Evolutionary conservation across 2,888 invertebrate genomes (phyloP).

Genomic region (Aphrophora alni): DNA sequence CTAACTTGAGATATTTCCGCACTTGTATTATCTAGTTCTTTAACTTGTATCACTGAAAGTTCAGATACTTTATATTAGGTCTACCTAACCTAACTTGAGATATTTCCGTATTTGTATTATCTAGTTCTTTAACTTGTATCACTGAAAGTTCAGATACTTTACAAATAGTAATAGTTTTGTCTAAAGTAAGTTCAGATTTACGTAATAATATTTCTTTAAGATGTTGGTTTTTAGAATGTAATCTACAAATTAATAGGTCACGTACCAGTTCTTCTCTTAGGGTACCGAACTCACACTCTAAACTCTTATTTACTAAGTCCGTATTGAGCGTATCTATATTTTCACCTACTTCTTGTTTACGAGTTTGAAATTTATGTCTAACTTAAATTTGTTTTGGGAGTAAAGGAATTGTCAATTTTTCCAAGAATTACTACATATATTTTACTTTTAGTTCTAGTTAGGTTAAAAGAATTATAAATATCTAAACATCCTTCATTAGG

Average conservation of each 20-base stretch:
- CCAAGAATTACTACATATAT: neutral
- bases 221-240: neutral
- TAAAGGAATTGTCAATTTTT: constrained; percentile 10
- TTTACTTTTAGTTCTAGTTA: neutral
- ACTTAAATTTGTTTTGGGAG: neutral
- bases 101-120: no score
- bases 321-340: neutral
- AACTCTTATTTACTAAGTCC: neutral
- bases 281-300: neutral
- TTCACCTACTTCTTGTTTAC: neutral
- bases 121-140: no score
- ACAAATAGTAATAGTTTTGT: neutral
- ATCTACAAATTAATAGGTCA: neutral
- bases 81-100: no score
- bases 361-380: neutral
- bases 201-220: neutral
- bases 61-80: neutral
- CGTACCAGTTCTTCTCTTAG: neutral
- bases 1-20: no score
- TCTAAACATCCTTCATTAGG: neutral
- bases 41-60: neutral
- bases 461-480: constrained; percentile 3
- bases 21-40: no score
- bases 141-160: constrained; percentile 7
- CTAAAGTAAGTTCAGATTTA: neutral